These are phyloP conservation scores for Leuctra nigra DNA, from an alignment of 2,888 invertebrate species.

Conservation along the genomic window DNA sequence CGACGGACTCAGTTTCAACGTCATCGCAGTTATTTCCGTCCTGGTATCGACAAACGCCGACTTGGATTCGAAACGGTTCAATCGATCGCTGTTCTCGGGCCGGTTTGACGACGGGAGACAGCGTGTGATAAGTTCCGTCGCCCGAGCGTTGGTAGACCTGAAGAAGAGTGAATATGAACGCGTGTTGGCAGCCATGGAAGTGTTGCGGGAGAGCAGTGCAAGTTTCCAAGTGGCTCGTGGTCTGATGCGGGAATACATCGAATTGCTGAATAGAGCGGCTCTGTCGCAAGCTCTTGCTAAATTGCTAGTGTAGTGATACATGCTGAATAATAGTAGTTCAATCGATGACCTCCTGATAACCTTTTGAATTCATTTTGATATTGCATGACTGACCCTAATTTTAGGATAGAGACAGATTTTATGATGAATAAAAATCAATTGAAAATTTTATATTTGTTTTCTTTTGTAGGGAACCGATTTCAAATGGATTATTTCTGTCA, in stretches of 20 bases:
- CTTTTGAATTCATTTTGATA: no score
- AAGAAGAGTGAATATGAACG: conserved; percentile 31
- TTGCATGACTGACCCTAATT: no score
- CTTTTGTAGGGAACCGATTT: no score
- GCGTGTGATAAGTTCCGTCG: conserved; percentile 29
- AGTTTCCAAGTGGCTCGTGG: conserved; percentile 29
- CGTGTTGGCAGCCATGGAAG: conserved; percentile 32
- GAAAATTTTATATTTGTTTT: no score
- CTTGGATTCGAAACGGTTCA: conserved; percentile 25
- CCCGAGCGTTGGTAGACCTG: conserved; percentile 30
- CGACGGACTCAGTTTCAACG: conserved; percentile 24
- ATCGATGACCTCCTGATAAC: no score
- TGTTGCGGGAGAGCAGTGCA: conserved; percentile 11
- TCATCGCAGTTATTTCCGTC: conserved; percentile 31
- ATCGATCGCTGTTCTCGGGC: conserved; percentile 33
- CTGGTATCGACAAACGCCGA: conserved; percentile 28
- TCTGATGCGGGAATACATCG: conserved; percentile 30
- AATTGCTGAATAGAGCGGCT: conserved; percentile 26
- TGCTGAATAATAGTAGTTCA: no score
- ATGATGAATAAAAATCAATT: no score
- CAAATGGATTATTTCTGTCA: no score
- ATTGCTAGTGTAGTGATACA: background rate
- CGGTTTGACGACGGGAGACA: conserved; percentile 32
- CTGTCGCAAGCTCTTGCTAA: background rate
- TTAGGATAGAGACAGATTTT: no score